Evolutionary conservation across 23 tunicate species (phyloP).

Genomic region (Ciona savignyi): DNA sequence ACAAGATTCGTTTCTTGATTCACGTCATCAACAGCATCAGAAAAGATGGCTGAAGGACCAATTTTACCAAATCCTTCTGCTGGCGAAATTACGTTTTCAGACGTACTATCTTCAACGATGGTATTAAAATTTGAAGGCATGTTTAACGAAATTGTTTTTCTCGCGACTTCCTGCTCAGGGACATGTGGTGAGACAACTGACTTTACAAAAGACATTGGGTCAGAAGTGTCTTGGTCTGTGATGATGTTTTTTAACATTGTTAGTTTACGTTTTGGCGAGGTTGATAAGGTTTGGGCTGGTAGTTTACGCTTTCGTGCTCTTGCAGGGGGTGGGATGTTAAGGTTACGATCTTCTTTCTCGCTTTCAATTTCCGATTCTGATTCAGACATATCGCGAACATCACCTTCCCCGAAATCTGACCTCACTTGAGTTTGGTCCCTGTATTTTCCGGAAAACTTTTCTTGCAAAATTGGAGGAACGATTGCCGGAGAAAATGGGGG

Average conservation of each 20-base stretch:
- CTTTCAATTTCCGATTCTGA: conserved; percentile 68
- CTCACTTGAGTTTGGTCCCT: neutral
- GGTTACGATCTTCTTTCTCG: conserved; percentile 12
- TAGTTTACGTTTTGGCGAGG: conserved; percentile 18
- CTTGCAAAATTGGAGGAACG: conserved; percentile 53
- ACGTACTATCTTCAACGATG: neutral
- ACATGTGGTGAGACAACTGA: neutral
- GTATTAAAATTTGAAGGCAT: conserved; percentile 6
- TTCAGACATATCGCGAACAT: conserved; percentile 22
- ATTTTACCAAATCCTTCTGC: conserved; percentile 55
- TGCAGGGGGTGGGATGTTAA: conserved; percentile 21
- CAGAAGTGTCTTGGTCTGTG: neutral
- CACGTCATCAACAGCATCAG: neutral
- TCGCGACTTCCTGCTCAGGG: conserved; percentile 6
- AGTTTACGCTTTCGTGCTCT: conserved; percentile 11
- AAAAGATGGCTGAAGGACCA: neutral
- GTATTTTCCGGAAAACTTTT: conserved; percentile 4
- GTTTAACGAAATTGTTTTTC: conserved; percentile 7
- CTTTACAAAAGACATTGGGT: neutral
- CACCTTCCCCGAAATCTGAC: conserved; percentile 1
- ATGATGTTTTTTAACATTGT: neutral
- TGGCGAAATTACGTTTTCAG: neutral
- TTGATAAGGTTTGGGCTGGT: neutral
- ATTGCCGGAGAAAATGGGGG: conserved; percentile 55
- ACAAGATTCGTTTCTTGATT: conserved; percentile 2